Conservation (phyloP, 1,140 invertebrate genomes). For the Aphidius gifuensis region DNA sequence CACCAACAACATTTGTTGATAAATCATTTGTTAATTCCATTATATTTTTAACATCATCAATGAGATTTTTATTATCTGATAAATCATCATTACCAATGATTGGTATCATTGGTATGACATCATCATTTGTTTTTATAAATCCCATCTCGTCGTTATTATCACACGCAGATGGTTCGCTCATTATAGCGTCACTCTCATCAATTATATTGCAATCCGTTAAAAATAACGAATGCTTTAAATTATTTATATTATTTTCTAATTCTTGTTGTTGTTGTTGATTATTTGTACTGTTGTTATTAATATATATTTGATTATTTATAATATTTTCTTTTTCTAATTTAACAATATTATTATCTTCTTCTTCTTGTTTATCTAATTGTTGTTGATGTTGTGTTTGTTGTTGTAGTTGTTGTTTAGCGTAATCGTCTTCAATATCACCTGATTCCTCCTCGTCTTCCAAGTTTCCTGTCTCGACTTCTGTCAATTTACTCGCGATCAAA, state of each 20-base stretch:
- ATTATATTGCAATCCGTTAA: conserved; percentile 19
- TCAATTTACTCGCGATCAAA: conserved; percentile 39
- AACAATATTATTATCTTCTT: conserved; percentile 12
- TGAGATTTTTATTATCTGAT: conserved; percentile 49
- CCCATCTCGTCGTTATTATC: conserved; percentile 63
- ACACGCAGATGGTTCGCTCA: conserved; percentile 38
- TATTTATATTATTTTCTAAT: no score
- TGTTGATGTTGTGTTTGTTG: no score
- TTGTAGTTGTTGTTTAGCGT: no score
- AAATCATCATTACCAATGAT: conserved; percentile 37
- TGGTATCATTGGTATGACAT: conserved; percentile 29
- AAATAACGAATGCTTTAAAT: no score
- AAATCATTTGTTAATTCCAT: conserved; percentile 35
- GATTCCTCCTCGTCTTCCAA: conserved; percentile 5
- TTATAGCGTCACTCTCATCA: conserved; percentile 43
- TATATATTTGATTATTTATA: conserved; percentile 45
- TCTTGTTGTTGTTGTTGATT: no score
- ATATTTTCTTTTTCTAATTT: conserved; percentile 15
- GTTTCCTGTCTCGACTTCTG: conserved; percentile 16
- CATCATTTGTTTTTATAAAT: conserved; percentile 47
- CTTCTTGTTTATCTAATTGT: not conserved
- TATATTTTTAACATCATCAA: conserved; percentile 27
- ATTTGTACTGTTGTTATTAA: conserved; percentile 37
- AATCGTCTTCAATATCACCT: not conserved
- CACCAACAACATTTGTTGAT: conserved; percentile 39